These are phyloP conservation scores for Alentia gelatinosa DNA, from an alignment of 2,888 invertebrate genomes.

Conservation along the genomic window DNA sequence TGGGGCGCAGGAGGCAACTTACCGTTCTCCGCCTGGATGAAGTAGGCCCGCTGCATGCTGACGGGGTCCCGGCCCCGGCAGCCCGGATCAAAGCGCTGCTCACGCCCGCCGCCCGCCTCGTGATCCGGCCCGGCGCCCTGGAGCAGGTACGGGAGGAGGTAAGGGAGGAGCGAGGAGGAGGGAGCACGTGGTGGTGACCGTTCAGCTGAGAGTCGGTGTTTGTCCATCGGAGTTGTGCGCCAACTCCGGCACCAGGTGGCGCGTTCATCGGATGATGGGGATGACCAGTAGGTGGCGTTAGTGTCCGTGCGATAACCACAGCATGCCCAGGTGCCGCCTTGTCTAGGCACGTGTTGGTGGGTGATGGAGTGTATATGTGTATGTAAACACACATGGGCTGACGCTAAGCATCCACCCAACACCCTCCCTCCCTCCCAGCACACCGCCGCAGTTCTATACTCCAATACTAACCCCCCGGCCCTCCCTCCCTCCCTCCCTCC, in stretches of 20 bases:
- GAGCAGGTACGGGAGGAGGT: background rate
- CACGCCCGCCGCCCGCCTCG: background rate
- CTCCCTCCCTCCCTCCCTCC: background rate
- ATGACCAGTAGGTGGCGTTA: too few species aligned
- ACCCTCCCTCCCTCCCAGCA: background rate
- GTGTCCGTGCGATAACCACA: too few species aligned
- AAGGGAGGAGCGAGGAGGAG: background rate
- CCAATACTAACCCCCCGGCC: background rate
- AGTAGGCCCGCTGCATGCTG: conserved; percentile 17
- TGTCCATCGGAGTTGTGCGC: too few species aligned
- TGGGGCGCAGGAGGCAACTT: background rate
- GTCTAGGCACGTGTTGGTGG: background rate
- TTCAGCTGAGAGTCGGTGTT: background rate
- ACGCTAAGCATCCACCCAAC: background rate
- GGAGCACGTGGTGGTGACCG: background rate
- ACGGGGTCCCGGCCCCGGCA: too few species aligned
- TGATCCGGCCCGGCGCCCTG: background rate
- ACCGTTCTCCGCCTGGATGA: conserved; percentile 19
- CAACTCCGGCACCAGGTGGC: too few species aligned
- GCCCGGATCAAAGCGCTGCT: background rate
- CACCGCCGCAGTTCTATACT: background rate
- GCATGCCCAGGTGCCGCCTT: too few species aligned
- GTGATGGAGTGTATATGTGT: background rate
- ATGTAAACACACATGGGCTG: background rate
- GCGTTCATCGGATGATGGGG: too few species aligned